Base-by-base conservation (phyloP, 2,797 vertebrate genomes). In the Microctenopoma steveboyesi region DNA sequence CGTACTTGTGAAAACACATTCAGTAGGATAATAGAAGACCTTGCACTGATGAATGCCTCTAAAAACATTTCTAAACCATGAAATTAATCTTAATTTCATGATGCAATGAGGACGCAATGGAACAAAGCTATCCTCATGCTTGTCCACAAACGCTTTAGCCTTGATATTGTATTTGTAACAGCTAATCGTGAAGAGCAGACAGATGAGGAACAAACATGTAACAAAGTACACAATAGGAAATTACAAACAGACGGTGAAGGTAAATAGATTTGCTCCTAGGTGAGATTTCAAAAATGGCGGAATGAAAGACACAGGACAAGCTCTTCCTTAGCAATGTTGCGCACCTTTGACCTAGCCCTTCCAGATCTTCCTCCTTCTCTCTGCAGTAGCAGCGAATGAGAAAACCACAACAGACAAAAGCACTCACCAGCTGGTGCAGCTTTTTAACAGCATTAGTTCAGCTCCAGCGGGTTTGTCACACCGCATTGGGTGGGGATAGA, bases 401-500 rank as follows among this genome's bases (percentile, higher is more conserved):
- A 28, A 56, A 69, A 79, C 64, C 53, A 74, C 72, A 76, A 72
- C 64, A 79, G 58, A 85, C 64, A 78, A 74, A 86, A 86, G 65
- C 78, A 61, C 65, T 71, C 47, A 75, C 76, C 66, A 18, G 69
- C 77, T 61, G 67, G 67, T 64, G 81, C 74, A 68, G 81, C 79
- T 77, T 85, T 87, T 87, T 82, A 73, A 86, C 78, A 54, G 59
- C 78, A 89, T 93, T 90, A 89, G 90, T 90, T 92, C 81, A 56
- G 83, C 82, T 74, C 72, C 63, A 65, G 74, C 14, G 67, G 75
- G 74, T 89, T 91, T 91, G 89, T 90, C 88, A 90, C 82, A 86
- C 76, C 13, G 58, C 61, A 86, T 78, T 78, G 80, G 71, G 65
- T 28, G 53, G 16, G 76, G 79, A 88, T 74, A 69, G 80, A 84